Base-by-base conservation (phyloP, 2,888 invertebrate genomes). In the Orchesella flavescens region DNA sequence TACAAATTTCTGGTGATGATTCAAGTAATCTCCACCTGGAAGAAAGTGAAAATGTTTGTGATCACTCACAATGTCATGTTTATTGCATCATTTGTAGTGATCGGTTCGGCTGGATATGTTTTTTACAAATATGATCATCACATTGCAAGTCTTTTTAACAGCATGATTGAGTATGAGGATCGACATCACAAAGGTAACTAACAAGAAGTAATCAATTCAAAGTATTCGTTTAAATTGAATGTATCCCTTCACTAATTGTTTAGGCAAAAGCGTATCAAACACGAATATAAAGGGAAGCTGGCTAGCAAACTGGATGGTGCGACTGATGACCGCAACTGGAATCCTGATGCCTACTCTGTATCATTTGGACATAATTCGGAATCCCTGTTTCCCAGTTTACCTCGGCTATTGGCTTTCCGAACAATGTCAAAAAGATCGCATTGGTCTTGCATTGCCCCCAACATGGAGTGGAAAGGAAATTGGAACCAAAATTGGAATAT, bases 311-410 rank as follows among this genome's bases (percentile, higher is more conserved):
- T 23, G 21, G 34, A 15, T 74, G 9, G 4, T 63, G 0, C 0
- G 3, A 17, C n/a, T 15, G 4, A 12, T 21, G 5, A n/a, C n/a
- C 0, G 0, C 2, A 4, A 57, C 68, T 5, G 77, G 69, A 44
- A 12, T 66, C 5, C 9, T 13, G n/a, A 24, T 12, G n/a, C 44
- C 77, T 5, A 4, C 44, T 9, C n/a, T 57, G 0, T 77, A 76
- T 10, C 66, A 57, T 23, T 19, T 77, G 15, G 77, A 77, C 23
- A 57, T 77, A 0, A 10, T 69, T 9, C 43, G 77, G 17, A 77
- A 77, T 68, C 77, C 77, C n/a, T 77, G 77, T 15, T 77, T 59
- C 24, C 77, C 77, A 9, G n/a, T 77, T 44, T 68, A 69, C 21
- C 53, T 59, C 4, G 68, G 68, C 13, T 77, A 44, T 19, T 68